Evolutionary conservation across 1,140 invertebrate species (phyloP), one percentile per base, ranked within the genome.

Genomic region (Seison nebaliae): DNA sequence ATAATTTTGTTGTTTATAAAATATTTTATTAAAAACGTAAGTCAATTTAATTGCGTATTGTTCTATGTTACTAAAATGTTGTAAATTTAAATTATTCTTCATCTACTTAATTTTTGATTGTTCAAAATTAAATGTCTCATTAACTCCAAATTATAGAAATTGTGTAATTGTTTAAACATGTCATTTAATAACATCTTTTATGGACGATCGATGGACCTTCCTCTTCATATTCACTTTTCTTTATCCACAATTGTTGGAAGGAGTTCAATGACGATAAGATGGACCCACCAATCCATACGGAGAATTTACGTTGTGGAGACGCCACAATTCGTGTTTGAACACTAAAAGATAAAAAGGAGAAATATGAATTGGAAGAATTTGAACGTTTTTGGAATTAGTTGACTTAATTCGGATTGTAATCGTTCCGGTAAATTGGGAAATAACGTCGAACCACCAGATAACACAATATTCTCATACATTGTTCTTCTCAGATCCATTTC

Each of bases 121-220:
- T n/a, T n/a, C n/a, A n/a, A n/a, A n/a, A n/a, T n/a, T n/a, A n/a
- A n/a, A n/a, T n/a, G n/a, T n/a, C n/a, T n/a, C n/a, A n/a, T n/a
- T n/a, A n/a, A n/a, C n/a, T n/a, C n/a, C n/a, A n/a, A n/a, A n/a
- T n/a, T n/a, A n/a, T n/a, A n/a, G n/a, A n/a, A n/a, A n/a, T n/a
- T n/a, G n/a, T n/a, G n/a, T n/a, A n/a, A n/a, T n/a, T n/a, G n/a
- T n/a, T n/a, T n/a, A n/a, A n/a, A n/a, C n/a, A n/a, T 24, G 6
- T 24, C 6, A 24, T 49, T 76, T 81, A 83, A 70, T 83, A 83
- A 67, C 78, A 83, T 65, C 81, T 83, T 65, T 77, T 72, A 70
- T 83, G 78, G 43, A 83, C 78, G 57, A 81, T 81, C 45, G 73
- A 74, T 46, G 78, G 78, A 47, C 78, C 78, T 51, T 73, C 77